Percentiles rank a stretch among this genome's conserved stretches.
These are phyloP conservation scores for Mus pahari DNA, from an alignment of 2,113 vertebrate genomes.

Conservation along the genomic window DNA sequence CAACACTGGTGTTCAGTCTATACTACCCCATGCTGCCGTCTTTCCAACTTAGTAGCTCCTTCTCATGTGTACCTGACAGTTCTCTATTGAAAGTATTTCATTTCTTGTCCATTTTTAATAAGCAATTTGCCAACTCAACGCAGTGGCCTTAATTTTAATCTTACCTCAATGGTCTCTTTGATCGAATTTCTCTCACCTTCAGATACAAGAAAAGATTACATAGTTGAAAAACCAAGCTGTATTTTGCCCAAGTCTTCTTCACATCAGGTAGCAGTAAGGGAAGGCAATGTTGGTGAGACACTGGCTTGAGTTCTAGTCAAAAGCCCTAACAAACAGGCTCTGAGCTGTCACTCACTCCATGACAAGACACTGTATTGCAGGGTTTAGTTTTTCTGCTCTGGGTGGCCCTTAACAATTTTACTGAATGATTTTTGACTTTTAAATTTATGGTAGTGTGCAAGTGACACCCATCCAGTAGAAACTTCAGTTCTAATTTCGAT, in stretches of 20 bases:
- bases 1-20: neutral
- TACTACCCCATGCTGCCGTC: neutral
- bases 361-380: neutral
- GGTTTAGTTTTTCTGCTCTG: neutral
- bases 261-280: neutral
- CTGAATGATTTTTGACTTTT: neutral
- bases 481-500: neutral
- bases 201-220: neutral
- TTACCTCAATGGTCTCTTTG: neutral
- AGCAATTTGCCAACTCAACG: neutral
- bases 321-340: neutral
- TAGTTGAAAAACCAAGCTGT: neutral
- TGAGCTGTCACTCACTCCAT: neutral
- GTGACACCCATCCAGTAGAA: neutral
- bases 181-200: neutral
- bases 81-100: neutral
- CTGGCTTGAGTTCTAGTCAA: neutral
- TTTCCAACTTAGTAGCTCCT: slow-evolving; percentile 14
- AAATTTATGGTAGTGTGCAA: neutral
- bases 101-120: slow-evolving; percentile 37
- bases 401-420: neutral
- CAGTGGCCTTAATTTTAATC: neutral
- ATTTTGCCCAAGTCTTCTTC: neutral
- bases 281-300: neutral
- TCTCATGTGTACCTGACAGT: neutral